Conservation (phyloP, 2,888 invertebrate species). For the Athalia circularis region DNA sequence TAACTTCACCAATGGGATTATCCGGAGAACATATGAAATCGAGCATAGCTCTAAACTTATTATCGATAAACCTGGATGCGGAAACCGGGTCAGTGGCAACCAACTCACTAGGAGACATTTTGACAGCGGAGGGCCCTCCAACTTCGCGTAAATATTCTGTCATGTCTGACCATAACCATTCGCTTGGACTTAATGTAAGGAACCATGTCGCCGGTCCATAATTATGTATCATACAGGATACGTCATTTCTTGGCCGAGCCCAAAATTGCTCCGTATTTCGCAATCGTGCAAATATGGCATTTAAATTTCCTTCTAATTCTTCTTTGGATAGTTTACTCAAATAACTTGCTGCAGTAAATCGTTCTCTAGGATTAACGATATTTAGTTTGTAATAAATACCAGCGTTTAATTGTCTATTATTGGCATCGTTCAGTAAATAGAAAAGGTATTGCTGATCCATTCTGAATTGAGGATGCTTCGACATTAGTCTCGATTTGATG, state of each 20-base stretch:
- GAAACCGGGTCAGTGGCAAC: too few species aligned
- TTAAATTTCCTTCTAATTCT: slow-evolving; percentile 52
- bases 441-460: slow-evolving; percentile 51
- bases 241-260: slow-evolving; percentile 52
- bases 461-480: slow-evolving; percentile 47
- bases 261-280: slow-evolving; percentile 47
- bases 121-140: too few species aligned
- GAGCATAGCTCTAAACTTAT: too few species aligned
- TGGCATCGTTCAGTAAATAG: slow-evolving; percentile 41
- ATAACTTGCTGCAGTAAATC: slow-evolving; percentile 51
- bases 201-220: too few species aligned
- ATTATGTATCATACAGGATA: slow-evolving; percentile 54
- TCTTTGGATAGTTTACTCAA: slow-evolving; percentile 27
- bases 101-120: too few species aligned
- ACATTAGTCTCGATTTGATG: slow-evolving; percentile 54
- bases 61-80: too few species aligned
- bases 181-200: too few species aligned
- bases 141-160: too few species aligned
- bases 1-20: too few species aligned
- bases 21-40: too few species aligned
- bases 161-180: too few species aligned
- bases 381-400: slow-evolving; percentile 54
- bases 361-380: slow-evolving; percentile 48
- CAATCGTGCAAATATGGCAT: slow-evolving; percentile 49
- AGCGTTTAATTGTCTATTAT: not conserved